Percentiles rank a stretch among this genome's conserved stretches.
These are phyloP conservation scores for Camponotus pennsylvanicus DNA, from an alignment of 1,140 invertebrate genomes.

Conservation along the genomic window DNA sequence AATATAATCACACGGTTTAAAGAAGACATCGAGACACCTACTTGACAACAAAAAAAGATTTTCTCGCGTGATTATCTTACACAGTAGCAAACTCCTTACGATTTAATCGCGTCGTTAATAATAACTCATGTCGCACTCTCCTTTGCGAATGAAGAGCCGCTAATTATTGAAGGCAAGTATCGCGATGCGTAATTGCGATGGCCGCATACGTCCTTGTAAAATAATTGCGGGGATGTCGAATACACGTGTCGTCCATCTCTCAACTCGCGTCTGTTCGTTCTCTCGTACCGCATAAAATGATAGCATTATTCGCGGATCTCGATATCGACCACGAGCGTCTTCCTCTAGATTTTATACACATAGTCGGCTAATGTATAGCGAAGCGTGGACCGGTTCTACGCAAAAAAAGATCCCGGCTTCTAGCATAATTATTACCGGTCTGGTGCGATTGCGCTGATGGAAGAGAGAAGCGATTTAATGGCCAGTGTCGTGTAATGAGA, in stretches of 20 bases:
- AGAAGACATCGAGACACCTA: slow-evolving; percentile 48
- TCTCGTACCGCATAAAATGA: slow-evolving; percentile 17
- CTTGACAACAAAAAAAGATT: background rate
- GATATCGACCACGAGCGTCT: slow-evolving; percentile 25
- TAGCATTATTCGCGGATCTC: slow-evolving; percentile 58
- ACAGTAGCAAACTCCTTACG: slow-evolving; percentile 28
- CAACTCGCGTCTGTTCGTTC: slow-evolving; percentile 30
- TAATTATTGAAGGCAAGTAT: slow-evolving; percentile 45
- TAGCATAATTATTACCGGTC: slow-evolving; percentile 64
- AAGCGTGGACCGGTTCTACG: slow-evolving; percentile 58
- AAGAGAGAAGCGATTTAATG: slow-evolving; percentile 17
- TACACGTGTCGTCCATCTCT: slow-evolving; percentile 15
- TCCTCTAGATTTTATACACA: slow-evolving; percentile 20
- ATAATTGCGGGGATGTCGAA: slow-evolving; percentile 46
- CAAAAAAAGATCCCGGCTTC: slow-evolving; percentile 59
- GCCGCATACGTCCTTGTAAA: slow-evolving; percentile 13
- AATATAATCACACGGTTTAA: slow-evolving; percentile 26
- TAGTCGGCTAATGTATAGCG: slow-evolving; percentile 1
- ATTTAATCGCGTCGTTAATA: slow-evolving; percentile 51
- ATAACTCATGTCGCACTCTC: slow-evolving; percentile 27
- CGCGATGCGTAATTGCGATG: slow-evolving; percentile 34
- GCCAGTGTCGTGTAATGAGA: slow-evolving; percentile 52
- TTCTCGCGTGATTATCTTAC: slow-evolving; percentile 40
- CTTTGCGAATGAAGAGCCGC: slow-evolving; percentile 37
- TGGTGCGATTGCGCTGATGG: background rate